These are phyloP conservation scores for Nesoenas mayeri DNA, from an alignment of 2,113 vertebrate genomes.

Conservation along the genomic window DNA sequence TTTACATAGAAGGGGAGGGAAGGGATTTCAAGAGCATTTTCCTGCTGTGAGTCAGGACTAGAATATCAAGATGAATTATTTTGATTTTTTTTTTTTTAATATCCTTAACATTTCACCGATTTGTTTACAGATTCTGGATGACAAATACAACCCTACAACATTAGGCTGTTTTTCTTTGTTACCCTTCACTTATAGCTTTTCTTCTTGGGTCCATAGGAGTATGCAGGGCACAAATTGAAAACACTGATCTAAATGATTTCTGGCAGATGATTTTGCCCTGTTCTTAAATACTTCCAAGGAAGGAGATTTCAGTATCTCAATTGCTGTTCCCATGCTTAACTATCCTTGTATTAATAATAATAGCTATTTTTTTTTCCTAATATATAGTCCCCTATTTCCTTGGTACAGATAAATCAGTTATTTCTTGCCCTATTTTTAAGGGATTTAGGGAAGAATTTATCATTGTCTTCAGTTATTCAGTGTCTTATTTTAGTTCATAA, in stretches of 20 bases:
- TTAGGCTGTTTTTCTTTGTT: neutral
- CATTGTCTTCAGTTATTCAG: neutral
- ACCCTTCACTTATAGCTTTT: neutral
- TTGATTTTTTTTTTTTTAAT: neutral
- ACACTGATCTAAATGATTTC: neutral
- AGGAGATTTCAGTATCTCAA: neutral
- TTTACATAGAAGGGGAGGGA: neutral
- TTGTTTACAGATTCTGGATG: neutral
- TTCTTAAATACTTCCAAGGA: neutral
- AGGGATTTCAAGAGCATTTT: neutral
- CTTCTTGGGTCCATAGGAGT: neutral
- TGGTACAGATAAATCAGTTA: neutral
- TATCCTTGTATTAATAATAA: neutral
- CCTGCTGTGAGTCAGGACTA: neutral
- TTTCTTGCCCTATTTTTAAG: neutral
- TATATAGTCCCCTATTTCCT: neutral
- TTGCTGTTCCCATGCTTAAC: neutral
- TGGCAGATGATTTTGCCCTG: neutral
- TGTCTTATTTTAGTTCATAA: neutral
- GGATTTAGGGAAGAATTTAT: neutral
- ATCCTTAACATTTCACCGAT: neutral
- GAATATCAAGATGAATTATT: neutral
- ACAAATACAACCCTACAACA: neutral
- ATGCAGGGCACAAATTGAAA: neutral
- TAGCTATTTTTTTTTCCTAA: neutral